Percentiles rank a stretch among this genome's conserved stretches.
Evolutionary conservation across 2,113 vertebrate species (phyloP).

Genomic region (Paedocypris sp.): DNA sequence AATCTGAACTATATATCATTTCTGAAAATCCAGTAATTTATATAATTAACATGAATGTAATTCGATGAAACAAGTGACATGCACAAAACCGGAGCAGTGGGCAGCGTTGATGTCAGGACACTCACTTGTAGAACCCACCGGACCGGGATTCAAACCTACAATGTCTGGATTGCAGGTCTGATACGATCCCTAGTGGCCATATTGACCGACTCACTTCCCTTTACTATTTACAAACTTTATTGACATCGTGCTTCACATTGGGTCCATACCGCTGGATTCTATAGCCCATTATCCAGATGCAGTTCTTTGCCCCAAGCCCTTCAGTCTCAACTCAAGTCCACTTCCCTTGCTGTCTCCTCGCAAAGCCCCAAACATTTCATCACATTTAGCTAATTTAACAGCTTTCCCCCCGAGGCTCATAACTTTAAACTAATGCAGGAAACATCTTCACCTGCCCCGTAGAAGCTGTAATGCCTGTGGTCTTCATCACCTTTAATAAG

Average conservation of each 20-base stretch:
- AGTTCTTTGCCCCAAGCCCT: neutral
- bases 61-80: no score
- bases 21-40: no score
- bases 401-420: neutral
- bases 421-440: slow-evolving; percentile 5
- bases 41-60: no score
- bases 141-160: no score
- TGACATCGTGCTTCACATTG: slow-evolving; percentile 46
- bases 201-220: no score
- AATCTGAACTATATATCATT: no score
- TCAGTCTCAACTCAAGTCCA: neutral
- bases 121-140: no score
- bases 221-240: no score
- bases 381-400: slow-evolving; percentile 1
- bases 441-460: neutral
- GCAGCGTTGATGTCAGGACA: no score
- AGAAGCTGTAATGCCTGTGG: neutral
- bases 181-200: slow-evolving; percentile 44
- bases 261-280: neutral
- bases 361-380: neutral
- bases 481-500: slow-evolving; percentile 8
- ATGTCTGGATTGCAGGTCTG: no score
- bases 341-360: neutral
- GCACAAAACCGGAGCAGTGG: no score
- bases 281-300: neutral